These are phyloP conservation scores for Syngnathus floridae DNA, from an alignment of 2,113 vertebrate genomes.

Conservation along the genomic window DNA sequence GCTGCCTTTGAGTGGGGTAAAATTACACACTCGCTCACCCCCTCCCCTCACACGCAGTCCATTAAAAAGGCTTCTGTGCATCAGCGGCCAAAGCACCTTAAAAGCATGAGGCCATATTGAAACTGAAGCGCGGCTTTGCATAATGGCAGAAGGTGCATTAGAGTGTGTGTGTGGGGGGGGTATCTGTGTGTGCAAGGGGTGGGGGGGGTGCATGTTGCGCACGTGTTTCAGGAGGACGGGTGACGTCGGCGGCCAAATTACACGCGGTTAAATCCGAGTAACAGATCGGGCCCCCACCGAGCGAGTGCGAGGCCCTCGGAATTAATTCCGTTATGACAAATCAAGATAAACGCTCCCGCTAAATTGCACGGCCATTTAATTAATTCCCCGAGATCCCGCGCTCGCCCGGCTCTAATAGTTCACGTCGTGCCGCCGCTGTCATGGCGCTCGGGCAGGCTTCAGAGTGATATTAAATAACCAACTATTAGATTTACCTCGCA, in stretches of 20 bases:
- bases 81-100: slow-evolving; percentile 93
- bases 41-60: slow-evolving; percentile 77
- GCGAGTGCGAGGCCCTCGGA: slow-evolving; percentile 98
- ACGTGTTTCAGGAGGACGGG: slow-evolving; percentile 40
- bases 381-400: slow-evolving; percentile 98
- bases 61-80: slow-evolving; percentile 92
- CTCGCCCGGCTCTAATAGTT: slow-evolving; percentile 87
- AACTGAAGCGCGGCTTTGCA: slow-evolving; percentile 90
- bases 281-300: slow-evolving; percentile 97
- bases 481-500: slow-evolving; percentile 99
- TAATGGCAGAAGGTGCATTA: slow-evolving; percentile 91
- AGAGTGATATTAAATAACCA: slow-evolving; percentile 99
- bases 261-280: slow-evolving; percentile 99
- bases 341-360: slow-evolving; percentile 99
- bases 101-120: slow-evolving; percentile 96
- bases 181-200: background rate
- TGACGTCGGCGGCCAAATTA: slow-evolving; percentile 78
- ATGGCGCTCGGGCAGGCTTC: slow-evolving; percentile 97
- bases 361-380: slow-evolving; percentile 99
- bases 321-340: slow-evolving; percentile 99
- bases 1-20: slow-evolving; percentile 69
- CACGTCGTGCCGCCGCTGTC: slow-evolving; percentile 94
- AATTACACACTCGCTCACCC: slow-evolving; percentile 70
- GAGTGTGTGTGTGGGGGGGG: slow-evolving; percentile 53
- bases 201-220: slow-evolving; percentile 25